Base-by-base conservation (phyloP, 2,888 invertebrate genomes). In the Microplitis manilae region DNA sequence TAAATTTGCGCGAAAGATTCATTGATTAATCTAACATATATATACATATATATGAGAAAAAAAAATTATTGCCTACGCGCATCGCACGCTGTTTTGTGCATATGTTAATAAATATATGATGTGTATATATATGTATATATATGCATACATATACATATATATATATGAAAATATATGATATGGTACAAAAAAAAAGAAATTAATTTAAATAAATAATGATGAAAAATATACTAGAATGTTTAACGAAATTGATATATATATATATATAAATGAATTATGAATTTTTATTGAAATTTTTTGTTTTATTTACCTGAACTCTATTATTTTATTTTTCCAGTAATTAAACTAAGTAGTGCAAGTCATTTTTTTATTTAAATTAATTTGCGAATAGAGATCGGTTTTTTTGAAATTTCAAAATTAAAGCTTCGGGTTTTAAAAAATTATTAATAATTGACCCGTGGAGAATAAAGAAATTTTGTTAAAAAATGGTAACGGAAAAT, bases 221-320 rank as follows among this genome's bases (percentile, higher is more conserved):
- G 86, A 85, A 88, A 82, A 85, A 88, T 89, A 87, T 88, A 89
- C 87, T 88, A 87, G 86, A 74, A 87, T 81, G 86, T 88, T 88
- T 87, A 87, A 87, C 85, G 83, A 86, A 88, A 87, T 87, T 88
- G 84, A 87, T 85, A 82, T 76, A 73, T 39, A 68, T 70, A 68
- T 39, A 68, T 70, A 68, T 76, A 61, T 71, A 68, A 67, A 85
- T 81, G 83, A 87, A 87, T 87, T 88, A 89, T 88, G 88, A 89
- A 88, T 89, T 88, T 88, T 89, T 89, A 89, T 86, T 84, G 80
- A 87, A 86, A 38, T 59, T 30, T 70, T n/a, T 6, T 70, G 17
- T 60, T 70, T 59, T 38, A n/a, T 70, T 70, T n/a, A 59, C 30
- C 38, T 60, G 13, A 30, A 60, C 13, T 70, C 59, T 61, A 59